Evolutionary conservation across 2,797 vertebrate genomes (phyloP), one percentile per base, ranked within the genome.

Genomic region (Dendrocincla tyrannina): DNA sequence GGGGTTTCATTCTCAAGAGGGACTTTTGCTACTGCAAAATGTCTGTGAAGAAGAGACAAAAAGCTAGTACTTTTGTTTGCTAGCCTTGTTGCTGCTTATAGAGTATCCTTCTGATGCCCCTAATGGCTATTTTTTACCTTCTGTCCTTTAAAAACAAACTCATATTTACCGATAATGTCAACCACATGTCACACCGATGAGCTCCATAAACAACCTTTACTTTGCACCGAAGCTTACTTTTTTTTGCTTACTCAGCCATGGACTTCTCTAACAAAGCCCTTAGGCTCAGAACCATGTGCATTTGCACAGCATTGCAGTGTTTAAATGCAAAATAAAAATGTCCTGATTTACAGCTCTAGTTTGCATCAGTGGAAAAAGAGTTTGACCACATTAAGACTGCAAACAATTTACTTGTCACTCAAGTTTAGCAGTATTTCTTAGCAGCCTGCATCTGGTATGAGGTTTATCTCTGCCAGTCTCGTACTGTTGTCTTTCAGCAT

Each of bases 1-100:
- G 53, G 73, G 27, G 39, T 86, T 91, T 93, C 13, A 20, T 95
- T 93, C 79, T 93, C 52, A 64, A 66, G 75, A 81, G 49, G 39
- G 59, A 95, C 41, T 97, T 93, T 59, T 95, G 62, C 63, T 74
- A 89, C 64, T 55, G 62, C 60, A 75, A 77, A 85, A 89, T 53
- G 12, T 79, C 69, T 90, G 55, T 74, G 50, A 89, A 92, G 60
- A 81, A 68, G 63, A 52, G 37, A 73, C 55, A 85, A 72, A 76
- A 90, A 89, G 22, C 15, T 1, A 62, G 19, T 78, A 80, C 33
- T 90, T 91, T n/a, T 56, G 30, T 37, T 75, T 87, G 16, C 70
- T 55, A 50, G 56, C 25, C 44, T 46, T 44, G 10, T 79, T 85
- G 17, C 50, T 94, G 32, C 52, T 94, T 64, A n/a, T 6, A 16